Evolutionary conservation across 2,797 vertebrate genomes (phyloP).

Genomic region (Sebastolobus alascanus): DNA sequence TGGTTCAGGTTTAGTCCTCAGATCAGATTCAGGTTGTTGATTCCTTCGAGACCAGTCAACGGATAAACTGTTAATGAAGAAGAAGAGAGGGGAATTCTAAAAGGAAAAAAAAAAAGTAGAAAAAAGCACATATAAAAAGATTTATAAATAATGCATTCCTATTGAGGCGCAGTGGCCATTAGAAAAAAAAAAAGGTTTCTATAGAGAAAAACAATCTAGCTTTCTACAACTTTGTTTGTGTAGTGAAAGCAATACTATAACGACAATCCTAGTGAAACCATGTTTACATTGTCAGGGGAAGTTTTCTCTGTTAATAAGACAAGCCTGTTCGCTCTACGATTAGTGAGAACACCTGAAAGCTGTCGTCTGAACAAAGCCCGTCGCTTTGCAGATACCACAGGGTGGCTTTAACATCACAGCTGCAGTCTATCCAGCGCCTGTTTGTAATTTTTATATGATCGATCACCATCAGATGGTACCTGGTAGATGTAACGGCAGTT

Average conservation of each 20-base stretch:
- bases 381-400: constrained; percentile 25
- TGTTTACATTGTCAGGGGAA: constrained; percentile 88
- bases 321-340: constrained; percentile 63
- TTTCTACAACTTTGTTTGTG: constrained; percentile 87
- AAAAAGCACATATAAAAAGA: constrained; percentile 85
- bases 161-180: constrained; percentile 77
- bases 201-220: constrained; percentile 86
- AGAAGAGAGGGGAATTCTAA: constrained; percentile 47
- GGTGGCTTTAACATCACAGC: constrained; percentile 33
- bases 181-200: constrained; percentile 75
- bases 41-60: constrained; percentile 73
- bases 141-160: constrained; percentile 85
- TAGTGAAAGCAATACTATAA: constrained; percentile 88
- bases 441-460: constrained; percentile 26
- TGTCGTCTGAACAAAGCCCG: constrained; percentile 46
- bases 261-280: constrained; percentile 89
- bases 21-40: constrained; percentile 78
- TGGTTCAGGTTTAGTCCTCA: constrained; percentile 75
- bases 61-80: constrained; percentile 73
- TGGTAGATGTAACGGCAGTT: constrained; percentile 5
- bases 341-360: constrained; percentile 42
- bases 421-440: constrained; percentile 9
- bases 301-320: constrained; percentile 70
- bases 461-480: constrained; percentile 13
- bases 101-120: constrained; percentile 38